Evolutionary conservation across 2,113 vertebrate species (phyloP), one percentile per base, ranked within the genome.

Genomic region (Pelusios castaneus): DNA sequence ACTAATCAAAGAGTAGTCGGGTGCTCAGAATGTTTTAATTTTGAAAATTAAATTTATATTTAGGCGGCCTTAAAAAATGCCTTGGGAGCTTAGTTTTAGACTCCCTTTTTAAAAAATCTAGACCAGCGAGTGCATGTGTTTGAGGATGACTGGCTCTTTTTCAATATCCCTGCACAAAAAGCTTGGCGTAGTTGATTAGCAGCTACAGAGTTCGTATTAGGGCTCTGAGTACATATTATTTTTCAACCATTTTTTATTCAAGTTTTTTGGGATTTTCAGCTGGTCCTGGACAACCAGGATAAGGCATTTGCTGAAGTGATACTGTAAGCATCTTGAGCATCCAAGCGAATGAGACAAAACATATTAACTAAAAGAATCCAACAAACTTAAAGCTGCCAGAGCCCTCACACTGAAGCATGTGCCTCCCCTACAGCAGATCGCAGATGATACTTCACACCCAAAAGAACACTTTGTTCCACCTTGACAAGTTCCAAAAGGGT

Each of bases 41-140:
- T n/a, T 52, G 6, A 85, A 95, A 94, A 83, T 21, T 86, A 90
- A 92, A 55, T 21, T 51, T 80, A 34, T n/a, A 67, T n/a, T 67
- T n/a, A 19, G 60, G 16, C 4, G 16, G 4, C 60, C 34, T 63
- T n/a, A 60, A 60, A n/a, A n/a, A 67, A 67, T n/a, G 85, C 54
- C 70, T 2, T n/a, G 43, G 80, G 9, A 90, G 8, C n/a, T 84
- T 38, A 52, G 21, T 70, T 89, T 77, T 67, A 67, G 60, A 34
- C 60, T n/a, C 34, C 60, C 8, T 60, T 60, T n/a, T 60, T 92
- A 77, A 49, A 45, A 3, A 83, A 13, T 21, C 77, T 78, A 51
- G 31, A 81, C 25, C 56, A 60, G 43, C 43, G 58, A 31, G 91
- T 0, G 2, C 8, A 38, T 6, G 8, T 73, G 5, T 75, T 55